Conservation (phyloP, 1,140 invertebrate genomes). For the Tribolium castaneum region DNA sequence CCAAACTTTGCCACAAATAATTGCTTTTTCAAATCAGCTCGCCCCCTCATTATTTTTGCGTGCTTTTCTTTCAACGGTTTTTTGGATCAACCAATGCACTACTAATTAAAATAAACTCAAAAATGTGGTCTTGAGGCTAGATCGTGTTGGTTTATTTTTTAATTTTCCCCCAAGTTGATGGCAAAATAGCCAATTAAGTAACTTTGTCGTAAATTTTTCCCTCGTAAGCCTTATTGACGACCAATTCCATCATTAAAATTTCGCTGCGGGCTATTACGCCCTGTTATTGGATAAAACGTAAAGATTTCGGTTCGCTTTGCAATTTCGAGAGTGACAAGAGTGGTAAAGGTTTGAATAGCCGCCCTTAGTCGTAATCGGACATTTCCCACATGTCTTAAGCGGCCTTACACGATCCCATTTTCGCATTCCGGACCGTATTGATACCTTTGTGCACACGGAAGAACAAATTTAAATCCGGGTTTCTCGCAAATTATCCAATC, state of each 20-base stretch:
- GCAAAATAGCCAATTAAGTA: neutral
- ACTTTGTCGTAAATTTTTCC: neutral
- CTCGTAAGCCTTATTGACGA: neutral
- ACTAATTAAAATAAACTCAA: no score
- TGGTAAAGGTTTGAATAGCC: constrained; percentile 13
- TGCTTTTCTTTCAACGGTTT: no score
- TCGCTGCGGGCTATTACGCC: neutral
- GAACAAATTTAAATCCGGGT: neutral
- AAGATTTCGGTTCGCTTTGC: neutral
- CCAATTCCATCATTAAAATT: neutral
- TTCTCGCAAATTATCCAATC: neutral
- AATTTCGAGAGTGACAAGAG: neutral
- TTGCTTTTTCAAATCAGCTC: neutral
- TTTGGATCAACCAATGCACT: no score
- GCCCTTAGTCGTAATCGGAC: constrained; percentile 22
- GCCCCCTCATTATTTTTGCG: neutral
- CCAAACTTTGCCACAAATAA: constrained; percentile 11
- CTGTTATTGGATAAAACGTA: neutral
- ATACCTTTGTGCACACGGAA: neutral
- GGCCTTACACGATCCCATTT: constrained; percentile 6
- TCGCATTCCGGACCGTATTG: neutral
- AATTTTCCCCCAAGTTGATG: neutral
- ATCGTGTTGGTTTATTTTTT: neutral
- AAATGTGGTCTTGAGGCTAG: neutral
- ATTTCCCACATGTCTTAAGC: constrained; percentile 33